phyloP scores from a whole-genome alignment of 2,113 vertebrate genomes.

The Opisthocomus hoazin region DNA sequence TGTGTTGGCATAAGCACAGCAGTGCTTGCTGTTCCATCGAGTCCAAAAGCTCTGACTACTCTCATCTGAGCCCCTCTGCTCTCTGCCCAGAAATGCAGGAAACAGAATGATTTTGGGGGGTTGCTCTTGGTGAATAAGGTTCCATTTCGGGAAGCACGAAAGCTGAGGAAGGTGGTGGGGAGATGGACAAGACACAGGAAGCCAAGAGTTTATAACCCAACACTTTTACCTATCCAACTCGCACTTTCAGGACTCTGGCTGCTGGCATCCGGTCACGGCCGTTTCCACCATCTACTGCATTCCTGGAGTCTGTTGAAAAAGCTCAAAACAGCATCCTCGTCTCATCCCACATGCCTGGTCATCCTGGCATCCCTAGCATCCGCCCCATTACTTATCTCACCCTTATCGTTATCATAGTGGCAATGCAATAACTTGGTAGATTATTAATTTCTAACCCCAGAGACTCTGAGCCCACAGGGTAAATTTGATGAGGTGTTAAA shows the following conservation, averaged over 20 bases:
- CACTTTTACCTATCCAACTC: background rate
- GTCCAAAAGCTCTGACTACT: background rate
- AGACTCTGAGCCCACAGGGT: background rate
- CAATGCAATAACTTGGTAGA: background rate
- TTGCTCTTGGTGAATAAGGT: background rate
- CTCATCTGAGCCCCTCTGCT: background rate
- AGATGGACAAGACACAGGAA: background rate
- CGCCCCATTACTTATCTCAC: rapidly evolving
- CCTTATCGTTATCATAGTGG: background rate
- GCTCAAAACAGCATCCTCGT: background rate
- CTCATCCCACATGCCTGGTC: background rate
- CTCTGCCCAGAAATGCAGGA: background rate
- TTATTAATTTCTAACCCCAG: background rate
- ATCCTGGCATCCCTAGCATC: background rate
- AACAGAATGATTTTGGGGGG: background rate
- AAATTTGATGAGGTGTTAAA: background rate
- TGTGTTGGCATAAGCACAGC: background rate
- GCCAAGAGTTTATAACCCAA: background rate
- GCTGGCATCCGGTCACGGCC: background rate
- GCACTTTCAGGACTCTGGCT: background rate
- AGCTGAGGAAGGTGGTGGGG: background rate
- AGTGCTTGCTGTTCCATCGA: background rate
- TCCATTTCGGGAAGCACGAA: background rate
- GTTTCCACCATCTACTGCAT: background rate
- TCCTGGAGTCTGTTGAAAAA: background rate